Conservation (phyloP, 2,113 vertebrate genomes). For the Tapirus terrestris region DNA sequence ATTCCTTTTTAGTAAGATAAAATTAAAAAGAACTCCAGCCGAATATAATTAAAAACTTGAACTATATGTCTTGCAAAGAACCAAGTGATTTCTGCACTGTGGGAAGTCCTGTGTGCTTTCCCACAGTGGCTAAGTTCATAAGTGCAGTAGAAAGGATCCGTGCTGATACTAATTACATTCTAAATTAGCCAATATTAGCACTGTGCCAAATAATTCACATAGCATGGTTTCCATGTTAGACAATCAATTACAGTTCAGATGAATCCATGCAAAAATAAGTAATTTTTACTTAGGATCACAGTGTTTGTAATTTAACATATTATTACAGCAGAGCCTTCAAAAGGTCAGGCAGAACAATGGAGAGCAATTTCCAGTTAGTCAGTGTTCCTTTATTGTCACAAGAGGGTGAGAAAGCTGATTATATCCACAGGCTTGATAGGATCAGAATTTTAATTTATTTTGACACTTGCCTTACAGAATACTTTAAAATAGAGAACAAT, state of each 20-base stretch:
- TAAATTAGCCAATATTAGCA: constrained; percentile 76
- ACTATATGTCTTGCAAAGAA: constrained; percentile 47
- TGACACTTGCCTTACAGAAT: not conserved
- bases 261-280: constrained; percentile 67
- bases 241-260: constrained; percentile 74
- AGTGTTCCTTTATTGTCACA: constrained; percentile 27
- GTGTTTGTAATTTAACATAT: constrained; percentile 69
- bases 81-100: not conserved
- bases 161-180: constrained; percentile 74
- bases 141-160: constrained; percentile 56
- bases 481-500: constrained; percentile 12
- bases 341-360: constrained; percentile 64
- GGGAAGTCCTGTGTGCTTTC: not conserved
- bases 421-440: not conserved
- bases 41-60: constrained; percentile 73
- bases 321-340: constrained; percentile 47
- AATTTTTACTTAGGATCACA: constrained; percentile 48
- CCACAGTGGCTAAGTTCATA: constrained; percentile 60
- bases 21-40: constrained; percentile 75
- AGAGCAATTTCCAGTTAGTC: constrained; percentile 48
- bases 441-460: constrained; percentile 59
- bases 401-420: not conserved
- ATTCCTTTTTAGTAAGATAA: constrained; percentile 64
- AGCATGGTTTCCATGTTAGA: constrained; percentile 65
- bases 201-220: constrained; percentile 72